These are phyloP conservation scores for Aphelenchoides fujianensis DNA, from an alignment of 1,140 invertebrate genomes.

Conservation along the genomic window DNA sequence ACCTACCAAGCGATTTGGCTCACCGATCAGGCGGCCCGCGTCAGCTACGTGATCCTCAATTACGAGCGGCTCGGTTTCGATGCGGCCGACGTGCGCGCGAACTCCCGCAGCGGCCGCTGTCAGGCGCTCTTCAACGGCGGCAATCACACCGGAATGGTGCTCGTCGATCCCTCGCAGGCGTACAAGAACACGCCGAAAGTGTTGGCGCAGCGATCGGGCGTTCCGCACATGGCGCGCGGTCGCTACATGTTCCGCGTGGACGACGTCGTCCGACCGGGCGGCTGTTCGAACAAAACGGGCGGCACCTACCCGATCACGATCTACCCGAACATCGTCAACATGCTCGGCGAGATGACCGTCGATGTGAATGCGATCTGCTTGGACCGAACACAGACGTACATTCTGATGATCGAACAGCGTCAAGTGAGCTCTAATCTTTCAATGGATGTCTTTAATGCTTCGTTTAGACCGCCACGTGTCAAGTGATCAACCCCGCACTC, in stretches of 20 bases:
- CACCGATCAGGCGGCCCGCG: conserved; percentile 52
- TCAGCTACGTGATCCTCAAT: conserved; percentile 59
- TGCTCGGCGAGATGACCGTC: conserved; percentile 61
- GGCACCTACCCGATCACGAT: conserved; percentile 61
- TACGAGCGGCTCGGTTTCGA: conserved; percentile 62
- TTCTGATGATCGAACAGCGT: conserved; percentile 62
- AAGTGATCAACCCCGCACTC: conserved; percentile 55
- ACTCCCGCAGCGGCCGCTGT: conserved; percentile 57
- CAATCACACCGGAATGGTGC: conserved; percentile 60
- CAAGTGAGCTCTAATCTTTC: conserved; percentile 28
- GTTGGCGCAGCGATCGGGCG: conserved; percentile 57
- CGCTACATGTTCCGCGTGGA: conserved; percentile 62
- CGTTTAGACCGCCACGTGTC: conserved; percentile 57
- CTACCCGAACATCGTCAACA: conserved; percentile 62
- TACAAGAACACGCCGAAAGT: conserved; percentile 62
- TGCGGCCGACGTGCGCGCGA: conserved; percentile 58
- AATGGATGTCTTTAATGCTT: not conserved
- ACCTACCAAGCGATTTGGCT: conserved; percentile 61
- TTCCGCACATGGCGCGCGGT: conserved; percentile 59
- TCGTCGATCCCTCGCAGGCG: conserved; percentile 58
- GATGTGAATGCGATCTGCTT: conserved; percentile 60
- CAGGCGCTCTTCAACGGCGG: conserved; percentile 60
- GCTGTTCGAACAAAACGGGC: conserved; percentile 62
- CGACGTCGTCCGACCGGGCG: conserved; percentile 60
- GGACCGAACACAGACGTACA: conserved; percentile 58